Conservation (phyloP, 2,797 vertebrate species). For the Micropoecilia bifurca region DNA sequence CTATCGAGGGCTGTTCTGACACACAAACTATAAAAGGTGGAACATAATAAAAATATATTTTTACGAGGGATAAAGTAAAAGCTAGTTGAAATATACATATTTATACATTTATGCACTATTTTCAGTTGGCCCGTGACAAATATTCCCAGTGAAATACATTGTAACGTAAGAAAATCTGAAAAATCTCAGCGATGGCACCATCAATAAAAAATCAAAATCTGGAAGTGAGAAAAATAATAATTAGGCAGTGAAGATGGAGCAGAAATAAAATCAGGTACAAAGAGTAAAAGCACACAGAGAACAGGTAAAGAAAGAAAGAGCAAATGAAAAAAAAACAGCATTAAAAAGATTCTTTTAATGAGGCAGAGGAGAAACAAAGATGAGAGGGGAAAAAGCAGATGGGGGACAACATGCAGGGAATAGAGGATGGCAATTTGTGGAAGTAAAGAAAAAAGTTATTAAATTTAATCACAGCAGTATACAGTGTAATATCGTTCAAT, state of each 20-base stretch:
- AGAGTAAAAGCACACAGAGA: neutral
- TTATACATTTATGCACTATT: neutral
- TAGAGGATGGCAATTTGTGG: neutral
- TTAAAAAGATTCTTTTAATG: neutral
- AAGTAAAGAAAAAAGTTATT: slow-evolving; percentile 26
- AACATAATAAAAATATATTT: neutral
- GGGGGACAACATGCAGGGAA: neutral
- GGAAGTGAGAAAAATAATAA: neutral
- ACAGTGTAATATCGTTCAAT: slow-evolving; percentile 10
- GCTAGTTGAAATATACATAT: neutral
- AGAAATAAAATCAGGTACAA: neutral
- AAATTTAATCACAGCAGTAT: slow-evolving; percentile 14
- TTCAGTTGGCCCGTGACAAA: neutral
- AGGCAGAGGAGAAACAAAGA: neutral
- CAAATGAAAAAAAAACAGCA: neutral
- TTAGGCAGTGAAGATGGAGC: neutral
- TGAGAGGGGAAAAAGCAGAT: neutral
- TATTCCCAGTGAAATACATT: neutral
- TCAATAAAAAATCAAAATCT: neutral
- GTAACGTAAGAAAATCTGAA: neutral
- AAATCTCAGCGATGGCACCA: neutral
- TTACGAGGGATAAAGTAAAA: neutral
- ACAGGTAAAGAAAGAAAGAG: neutral
- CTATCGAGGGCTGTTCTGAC: neutral
- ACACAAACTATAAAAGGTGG: neutral